These are phyloP conservation scores for Sipunculus nudus DNA, from an alignment of 2,888 invertebrate genomes.

Conservation along the genomic window DNA sequence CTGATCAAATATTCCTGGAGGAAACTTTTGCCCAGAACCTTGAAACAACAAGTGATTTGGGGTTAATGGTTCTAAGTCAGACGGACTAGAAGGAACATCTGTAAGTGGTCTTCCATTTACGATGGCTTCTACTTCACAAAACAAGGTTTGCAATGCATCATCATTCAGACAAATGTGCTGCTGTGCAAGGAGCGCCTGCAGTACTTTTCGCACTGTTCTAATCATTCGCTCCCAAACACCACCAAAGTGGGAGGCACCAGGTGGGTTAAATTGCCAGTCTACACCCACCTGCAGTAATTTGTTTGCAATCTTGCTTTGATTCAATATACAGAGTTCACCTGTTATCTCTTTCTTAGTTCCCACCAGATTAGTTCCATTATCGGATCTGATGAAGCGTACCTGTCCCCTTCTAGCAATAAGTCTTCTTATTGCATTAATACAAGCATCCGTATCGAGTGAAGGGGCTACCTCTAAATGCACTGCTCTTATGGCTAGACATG, in stretches of 20 bases:
- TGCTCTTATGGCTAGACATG: neutral
- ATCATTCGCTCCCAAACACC: slow-evolving; percentile 1
- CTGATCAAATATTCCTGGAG: slow-evolving; percentile 21
- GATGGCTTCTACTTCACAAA: slow-evolving; percentile 7
- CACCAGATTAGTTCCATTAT: slow-evolving; percentile 2
- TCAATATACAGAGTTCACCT: neutral
- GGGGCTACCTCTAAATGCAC: slow-evolving; percentile 1
- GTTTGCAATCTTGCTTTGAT: neutral
- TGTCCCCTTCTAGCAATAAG: slow-evolving; percentile 4
- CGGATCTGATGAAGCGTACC: neutral
- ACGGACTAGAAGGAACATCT: neutral
- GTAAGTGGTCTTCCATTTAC: neutral
- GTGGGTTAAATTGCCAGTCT: slow-evolving; percentile 7
- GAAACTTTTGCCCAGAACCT: neutral
- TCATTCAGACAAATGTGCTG: neutral
- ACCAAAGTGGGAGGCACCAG: slow-evolving; percentile 1
- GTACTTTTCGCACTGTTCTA: neutral
- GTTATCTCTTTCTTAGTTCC: neutral
- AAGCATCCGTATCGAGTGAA: slow-evolving; percentile 1
- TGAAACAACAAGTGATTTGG: neutral
- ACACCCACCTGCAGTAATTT: neutral
- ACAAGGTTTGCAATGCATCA: neutral
- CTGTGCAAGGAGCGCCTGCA: neutral
- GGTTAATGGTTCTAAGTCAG: neutral
- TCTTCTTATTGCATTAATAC: slow-evolving; percentile 4